Evolutionary conservation across 2,888 invertebrate genomes (phyloP).

Genomic region (Melinopterus prodromus): DNA sequence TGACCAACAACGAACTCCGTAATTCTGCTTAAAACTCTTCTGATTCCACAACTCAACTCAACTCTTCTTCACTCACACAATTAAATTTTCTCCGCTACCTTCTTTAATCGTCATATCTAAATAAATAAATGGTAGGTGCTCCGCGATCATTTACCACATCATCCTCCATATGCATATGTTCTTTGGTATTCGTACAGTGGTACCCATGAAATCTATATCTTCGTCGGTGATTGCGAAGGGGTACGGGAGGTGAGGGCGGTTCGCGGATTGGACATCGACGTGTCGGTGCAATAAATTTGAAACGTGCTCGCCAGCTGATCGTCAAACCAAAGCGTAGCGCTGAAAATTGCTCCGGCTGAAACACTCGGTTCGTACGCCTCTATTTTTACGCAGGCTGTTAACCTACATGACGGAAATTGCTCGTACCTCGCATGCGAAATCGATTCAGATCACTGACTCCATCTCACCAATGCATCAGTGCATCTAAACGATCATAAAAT

Average conservation of each 20-base stretch:
- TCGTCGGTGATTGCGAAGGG: slow-evolving; percentile 6
- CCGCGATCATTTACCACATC: no score
- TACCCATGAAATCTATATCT: not conserved
- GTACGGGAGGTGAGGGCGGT: not conserved
- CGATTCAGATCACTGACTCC: not conserved
- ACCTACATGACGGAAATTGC: slow-evolving; percentile 28
- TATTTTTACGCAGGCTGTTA: slow-evolving; percentile 34
- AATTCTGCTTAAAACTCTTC: no score
- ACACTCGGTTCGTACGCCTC: slow-evolving; percentile 23
- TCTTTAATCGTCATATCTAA: no score
- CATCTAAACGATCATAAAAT: not conserved
- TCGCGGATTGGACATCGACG: slow-evolving; percentile 10
- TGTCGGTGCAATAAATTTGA: slow-evolving; percentile 28
- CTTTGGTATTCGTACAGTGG: no score
- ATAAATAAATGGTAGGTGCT: no score
- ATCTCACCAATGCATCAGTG: not conserved
- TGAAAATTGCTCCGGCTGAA: slow-evolving; percentile 32
- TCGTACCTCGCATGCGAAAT: not conserved
- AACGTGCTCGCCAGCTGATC: slow-evolving; percentile 34
- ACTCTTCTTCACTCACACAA: no score
- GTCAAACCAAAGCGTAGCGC: slow-evolving; percentile 37
- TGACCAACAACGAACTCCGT: no score
- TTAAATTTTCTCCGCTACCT: no score
- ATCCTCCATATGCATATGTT: no score
- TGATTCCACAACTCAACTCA: no score